phyloP scores from a whole-genome alignment of 1,140 invertebrate genomes.

The Meloidogyne floridensis region DNA sequence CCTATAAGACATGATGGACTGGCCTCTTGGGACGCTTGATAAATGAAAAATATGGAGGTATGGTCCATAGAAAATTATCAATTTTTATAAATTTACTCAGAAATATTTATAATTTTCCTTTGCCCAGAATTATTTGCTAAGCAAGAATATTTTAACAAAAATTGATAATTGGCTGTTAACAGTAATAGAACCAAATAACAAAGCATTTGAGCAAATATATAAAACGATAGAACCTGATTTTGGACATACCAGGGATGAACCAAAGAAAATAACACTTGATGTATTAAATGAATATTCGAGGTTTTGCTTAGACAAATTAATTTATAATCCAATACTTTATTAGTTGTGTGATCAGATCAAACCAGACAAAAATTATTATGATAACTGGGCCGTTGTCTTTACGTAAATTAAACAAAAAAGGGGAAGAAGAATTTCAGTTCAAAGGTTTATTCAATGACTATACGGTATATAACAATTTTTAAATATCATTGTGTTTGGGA shows the following conservation, averaged over 20 bases:
- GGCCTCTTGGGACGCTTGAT: no score
- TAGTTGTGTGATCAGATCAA: neutral
- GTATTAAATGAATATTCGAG: neutral
- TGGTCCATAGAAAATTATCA: no score
- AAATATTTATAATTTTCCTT: neutral
- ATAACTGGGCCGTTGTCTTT: neutral
- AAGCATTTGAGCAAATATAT: neutral
- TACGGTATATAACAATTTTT: neutral
- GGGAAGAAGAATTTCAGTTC: neutral
- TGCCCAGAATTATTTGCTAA: neutral
- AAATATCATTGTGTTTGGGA: neutral
- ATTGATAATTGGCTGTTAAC: neutral
- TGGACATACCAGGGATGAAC: neutral
- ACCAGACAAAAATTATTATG: neutral
- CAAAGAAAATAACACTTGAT: neutral
- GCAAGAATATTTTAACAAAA: neutral
- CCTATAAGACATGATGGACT: no score
- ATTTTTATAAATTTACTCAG: no score
- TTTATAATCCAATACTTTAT: neutral
- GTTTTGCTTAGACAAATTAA: neutral
- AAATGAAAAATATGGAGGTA: no score
- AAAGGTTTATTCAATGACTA: neutral
- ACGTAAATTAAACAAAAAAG: neutral
- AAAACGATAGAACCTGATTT: neutral
- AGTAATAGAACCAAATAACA: neutral